Evolutionary conservation across 2,888 invertebrate genomes (phyloP).

Genomic region (Crepidodera aurea): DNA sequence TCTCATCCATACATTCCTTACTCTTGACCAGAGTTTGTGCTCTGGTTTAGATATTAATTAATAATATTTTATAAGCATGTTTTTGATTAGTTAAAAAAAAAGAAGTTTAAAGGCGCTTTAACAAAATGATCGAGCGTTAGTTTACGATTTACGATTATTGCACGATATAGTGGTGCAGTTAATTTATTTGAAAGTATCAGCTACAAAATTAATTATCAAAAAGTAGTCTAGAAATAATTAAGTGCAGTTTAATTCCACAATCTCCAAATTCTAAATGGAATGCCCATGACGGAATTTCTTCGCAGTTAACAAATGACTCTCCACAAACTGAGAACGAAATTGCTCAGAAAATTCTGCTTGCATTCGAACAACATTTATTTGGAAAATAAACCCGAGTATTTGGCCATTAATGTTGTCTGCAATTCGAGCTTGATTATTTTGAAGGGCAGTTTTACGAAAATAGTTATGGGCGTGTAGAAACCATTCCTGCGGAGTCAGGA

Average conservation of each 20-base stretch:
- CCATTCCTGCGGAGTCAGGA: background rate
- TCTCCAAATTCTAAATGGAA: slow-evolving; percentile 4
- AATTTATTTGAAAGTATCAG: no score
- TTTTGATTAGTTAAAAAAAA: no score
- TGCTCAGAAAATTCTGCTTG: slow-evolving; percentile 26
- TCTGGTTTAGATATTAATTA: no score
- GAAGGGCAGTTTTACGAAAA: slow-evolving; percentile 12
- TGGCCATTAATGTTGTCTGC: slow-evolving; percentile 21
- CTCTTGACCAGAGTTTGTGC: no score
- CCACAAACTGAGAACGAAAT: slow-evolving; percentile 18
- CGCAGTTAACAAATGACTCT: slow-evolving; percentile 22
- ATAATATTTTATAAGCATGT: no score
- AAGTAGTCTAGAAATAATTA: no score
- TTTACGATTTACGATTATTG: no score
- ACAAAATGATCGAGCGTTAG: no score
- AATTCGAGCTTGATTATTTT: slow-evolving; percentile 25
- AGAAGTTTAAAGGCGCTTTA: no score
- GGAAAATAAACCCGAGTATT: slow-evolving; percentile 22
- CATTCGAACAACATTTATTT: slow-evolving; percentile 28
- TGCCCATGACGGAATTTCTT: slow-evolving; percentile 23
- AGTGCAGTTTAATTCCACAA: slow-evolving; percentile 15
- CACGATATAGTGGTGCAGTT: no score
- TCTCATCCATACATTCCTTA: no score
- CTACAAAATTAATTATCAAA: no score
- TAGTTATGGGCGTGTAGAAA: background rate